Conservation (phyloP, 2,797 vertebrate species). For the Sternarchorhynchus goeldii region DNA sequence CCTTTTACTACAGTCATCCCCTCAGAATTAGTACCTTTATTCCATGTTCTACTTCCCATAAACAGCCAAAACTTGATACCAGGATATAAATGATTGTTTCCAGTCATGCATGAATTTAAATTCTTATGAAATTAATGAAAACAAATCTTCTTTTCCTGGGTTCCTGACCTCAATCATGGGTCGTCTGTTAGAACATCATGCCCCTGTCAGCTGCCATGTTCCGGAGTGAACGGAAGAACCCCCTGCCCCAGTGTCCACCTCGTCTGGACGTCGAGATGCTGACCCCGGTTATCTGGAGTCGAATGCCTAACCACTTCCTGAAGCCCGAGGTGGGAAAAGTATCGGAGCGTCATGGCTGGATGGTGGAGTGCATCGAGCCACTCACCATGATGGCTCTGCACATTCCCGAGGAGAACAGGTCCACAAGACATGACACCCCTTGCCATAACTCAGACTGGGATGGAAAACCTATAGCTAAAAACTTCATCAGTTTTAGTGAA, state of each 20-base stretch:
- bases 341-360: slow-evolving; percentile 87
- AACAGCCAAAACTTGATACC: neutral
- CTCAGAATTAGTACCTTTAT: neutral
- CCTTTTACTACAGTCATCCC: neutral
- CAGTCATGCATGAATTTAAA: neutral
- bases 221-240: slow-evolving; percentile 88
- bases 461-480: too few species aligned
- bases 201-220: slow-evolving; percentile 97
- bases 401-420: slow-evolving; percentile 95
- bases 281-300: slow-evolving; percentile 91
- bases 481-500: too few species aligned
- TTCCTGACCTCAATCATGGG: neutral
- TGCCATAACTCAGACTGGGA: neutral
- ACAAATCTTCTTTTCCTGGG: neutral
- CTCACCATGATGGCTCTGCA: slow-evolving; percentile 94
- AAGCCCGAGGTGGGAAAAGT: slow-evolving; percentile 77
- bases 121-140: neutral
- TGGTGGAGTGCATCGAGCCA: slow-evolving; percentile 84
- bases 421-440: slow-evolving; percentile 21
- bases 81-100: neutral
- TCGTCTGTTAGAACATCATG: slow-evolving; percentile 89
- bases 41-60: neutral
- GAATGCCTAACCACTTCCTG: slow-evolving; percentile 90
- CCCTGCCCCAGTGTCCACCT: slow-evolving; percentile 89
- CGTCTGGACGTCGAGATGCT: slow-evolving; percentile 86